A percentile compares a stretch with the other conserved stretches of the same genome.
phyloP scores from a whole-genome alignment of 2,888 invertebrate species.

The Lepidocyrtoides sp. region DNA sequence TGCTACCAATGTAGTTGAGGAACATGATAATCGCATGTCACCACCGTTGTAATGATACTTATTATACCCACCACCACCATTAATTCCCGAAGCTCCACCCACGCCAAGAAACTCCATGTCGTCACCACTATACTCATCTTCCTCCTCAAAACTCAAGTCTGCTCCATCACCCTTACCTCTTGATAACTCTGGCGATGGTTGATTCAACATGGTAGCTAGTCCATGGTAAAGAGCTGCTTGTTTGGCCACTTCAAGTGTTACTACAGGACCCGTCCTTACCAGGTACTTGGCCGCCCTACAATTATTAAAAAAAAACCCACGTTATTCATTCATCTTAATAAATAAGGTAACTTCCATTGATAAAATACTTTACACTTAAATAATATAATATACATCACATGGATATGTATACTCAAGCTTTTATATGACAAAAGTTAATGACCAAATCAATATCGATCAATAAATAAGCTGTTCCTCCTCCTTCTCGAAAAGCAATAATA shows the following conservation, averaged over 20 bases:
- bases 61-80: conserved; percentile 3
- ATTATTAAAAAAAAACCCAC: conserved; percentile 29
- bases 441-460: conserved; percentile 55
- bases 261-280: conserved; percentile 97
- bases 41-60: conserved; percentile 35
- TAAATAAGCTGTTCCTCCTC: no score
- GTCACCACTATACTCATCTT: conserved; percentile 73
- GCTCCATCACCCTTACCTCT: conserved; percentile 88
- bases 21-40: conserved; percentile 56
- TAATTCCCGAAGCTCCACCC: conserved; percentile 21
- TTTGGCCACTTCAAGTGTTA: conserved; percentile 98
- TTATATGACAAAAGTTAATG: not conserved
- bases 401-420: not conserved
- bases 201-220: conserved; percentile 94
- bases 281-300: conserved; percentile 98
- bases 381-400: no score
- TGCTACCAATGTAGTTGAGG: conserved; percentile 56
- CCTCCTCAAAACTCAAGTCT: conserved; percentile 75
- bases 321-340: not conserved
- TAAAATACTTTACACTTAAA: no score
- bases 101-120: conserved; percentile 64
- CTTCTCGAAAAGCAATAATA: no score
- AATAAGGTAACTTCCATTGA: no score
- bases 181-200: conserved; percentile 94
- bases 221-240: conserved; percentile 99